Evolutionary conservation across 2,797 vertebrate genomes (phyloP).

Genomic region (Discoglossus pictus): DNA sequence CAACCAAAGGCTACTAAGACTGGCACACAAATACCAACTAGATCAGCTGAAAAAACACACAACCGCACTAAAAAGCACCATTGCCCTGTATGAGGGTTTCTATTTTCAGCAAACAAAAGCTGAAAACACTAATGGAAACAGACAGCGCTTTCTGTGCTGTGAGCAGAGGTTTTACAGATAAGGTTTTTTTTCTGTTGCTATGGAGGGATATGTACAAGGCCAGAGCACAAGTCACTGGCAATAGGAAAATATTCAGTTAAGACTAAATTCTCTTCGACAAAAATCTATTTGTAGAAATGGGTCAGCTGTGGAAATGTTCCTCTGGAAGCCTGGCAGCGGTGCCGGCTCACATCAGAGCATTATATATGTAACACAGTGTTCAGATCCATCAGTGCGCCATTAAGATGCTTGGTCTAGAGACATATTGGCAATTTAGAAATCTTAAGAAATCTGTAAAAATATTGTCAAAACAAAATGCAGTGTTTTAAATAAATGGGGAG

Average conservation of each 20-base stretch:
- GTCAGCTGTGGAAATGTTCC: slow-evolving; percentile 65
- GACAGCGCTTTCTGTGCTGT: slow-evolving; percentile 1
- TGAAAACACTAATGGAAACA: slow-evolving; percentile 26
- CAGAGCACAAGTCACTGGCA: background rate
- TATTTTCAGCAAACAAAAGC: slow-evolving; percentile 1
- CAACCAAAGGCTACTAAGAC: too few species aligned
- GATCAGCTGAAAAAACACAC: too few species aligned
- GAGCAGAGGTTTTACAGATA: slow-evolving; percentile 44
- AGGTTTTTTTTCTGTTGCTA: slow-evolving; percentile 56
- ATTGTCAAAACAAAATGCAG: too few species aligned
- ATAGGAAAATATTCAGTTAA: slow-evolving; percentile 12
- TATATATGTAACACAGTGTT: slow-evolving; percentile 15
- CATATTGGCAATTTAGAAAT: too few species aligned
- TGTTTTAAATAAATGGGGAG: too few species aligned
- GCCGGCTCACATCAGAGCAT: slow-evolving; percentile 38
- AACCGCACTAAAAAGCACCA: too few species aligned
- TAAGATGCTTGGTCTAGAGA: too few species aligned
- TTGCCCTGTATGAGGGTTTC: background rate
- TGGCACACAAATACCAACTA: too few species aligned
- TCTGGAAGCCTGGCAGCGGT: slow-evolving; percentile 59
- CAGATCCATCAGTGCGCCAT: slow-evolving; percentile 65
- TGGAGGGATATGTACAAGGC: slow-evolving; percentile 37
- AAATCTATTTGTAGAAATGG: slow-evolving; percentile 77
- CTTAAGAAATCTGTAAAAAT: too few species aligned
- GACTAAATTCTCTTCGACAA: slow-evolving; percentile 69